Conservation (phyloP, 2,888 invertebrate genomes). For the Tetanocera ferruginea region DNA sequence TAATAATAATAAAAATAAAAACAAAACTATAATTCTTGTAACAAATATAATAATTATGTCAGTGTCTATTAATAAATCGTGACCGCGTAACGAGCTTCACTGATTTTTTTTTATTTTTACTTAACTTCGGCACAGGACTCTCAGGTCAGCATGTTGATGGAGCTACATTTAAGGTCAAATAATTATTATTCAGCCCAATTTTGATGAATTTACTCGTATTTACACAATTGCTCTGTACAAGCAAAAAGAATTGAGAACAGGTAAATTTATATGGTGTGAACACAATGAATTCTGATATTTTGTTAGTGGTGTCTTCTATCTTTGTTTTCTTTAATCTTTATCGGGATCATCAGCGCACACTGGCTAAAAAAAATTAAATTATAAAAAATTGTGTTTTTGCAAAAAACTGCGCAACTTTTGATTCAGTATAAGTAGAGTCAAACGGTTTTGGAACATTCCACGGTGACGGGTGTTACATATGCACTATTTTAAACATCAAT, state of each 20-base stretch:
- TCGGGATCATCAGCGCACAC: too few species aligned
- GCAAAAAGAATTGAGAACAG: conserved; percentile 1
- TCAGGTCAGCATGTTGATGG: not conserved
- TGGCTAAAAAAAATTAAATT: too few species aligned
- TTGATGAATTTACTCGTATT: not conserved
- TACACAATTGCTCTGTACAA: not conserved
- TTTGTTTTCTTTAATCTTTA: too few species aligned
- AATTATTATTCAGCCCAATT: not conserved
- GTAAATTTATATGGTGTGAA: not conserved
- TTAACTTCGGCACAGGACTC: not conserved
- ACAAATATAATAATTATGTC: not conserved
- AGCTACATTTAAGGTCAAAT: not conserved
- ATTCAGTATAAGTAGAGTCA: too few species aligned
- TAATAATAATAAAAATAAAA: not conserved
- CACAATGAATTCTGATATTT: too few species aligned
- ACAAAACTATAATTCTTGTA: not conserved
- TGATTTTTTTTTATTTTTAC: not conserved
- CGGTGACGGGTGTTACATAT: too few species aligned
- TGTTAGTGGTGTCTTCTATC: too few species aligned
- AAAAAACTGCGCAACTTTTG: too few species aligned
- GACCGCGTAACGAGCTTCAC: conserved; percentile 25
- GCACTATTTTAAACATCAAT: too few species aligned
- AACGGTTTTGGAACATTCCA: too few species aligned
- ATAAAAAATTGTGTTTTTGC: too few species aligned
- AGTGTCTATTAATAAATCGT: conserved; percentile 44